These are phyloP conservation scores for Zaprionus bogoriensis DNA, from an alignment of 2,888 invertebrate species.

Conservation along the genomic window DNA sequence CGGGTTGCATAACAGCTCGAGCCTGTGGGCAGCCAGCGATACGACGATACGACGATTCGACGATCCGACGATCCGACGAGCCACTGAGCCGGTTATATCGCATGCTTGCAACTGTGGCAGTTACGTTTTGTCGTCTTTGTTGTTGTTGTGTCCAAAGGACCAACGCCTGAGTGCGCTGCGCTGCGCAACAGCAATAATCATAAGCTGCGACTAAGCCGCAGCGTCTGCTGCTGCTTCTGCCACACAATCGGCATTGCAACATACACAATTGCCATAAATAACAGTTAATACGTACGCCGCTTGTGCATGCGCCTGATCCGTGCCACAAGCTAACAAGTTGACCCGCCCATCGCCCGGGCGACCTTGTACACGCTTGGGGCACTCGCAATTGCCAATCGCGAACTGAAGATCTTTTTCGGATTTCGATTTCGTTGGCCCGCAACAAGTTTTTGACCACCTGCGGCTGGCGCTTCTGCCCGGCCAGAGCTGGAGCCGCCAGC, in stretches of 20 bases:
- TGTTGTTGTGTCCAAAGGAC: constrained; percentile 46
- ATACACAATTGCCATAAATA: constrained; percentile 50
- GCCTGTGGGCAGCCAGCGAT: constrained; percentile 30
- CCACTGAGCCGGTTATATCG: constrained; percentile 4
- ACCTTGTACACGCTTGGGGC: not conserved
- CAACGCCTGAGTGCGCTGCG: constrained; percentile 27
- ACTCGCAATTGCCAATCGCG: not conserved
- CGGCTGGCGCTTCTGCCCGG: constrained; percentile 20
- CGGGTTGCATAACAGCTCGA: not conserved
- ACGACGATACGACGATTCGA: no score
- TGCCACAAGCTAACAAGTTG: no score
- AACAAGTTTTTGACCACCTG: constrained; percentile 34
- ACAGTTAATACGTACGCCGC: constrained; percentile 41
- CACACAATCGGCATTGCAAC: constrained; percentile 37
- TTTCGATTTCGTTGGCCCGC: constrained; percentile 21
- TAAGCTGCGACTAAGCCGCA: constrained; percentile 23
- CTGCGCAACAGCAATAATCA: constrained; percentile 15
- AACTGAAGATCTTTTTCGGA: constrained; percentile 12
- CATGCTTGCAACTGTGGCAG: constrained; percentile 18
- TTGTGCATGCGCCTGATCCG: not conserved
- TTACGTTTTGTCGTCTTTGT: constrained; percentile 7
- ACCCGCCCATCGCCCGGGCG: not conserved
- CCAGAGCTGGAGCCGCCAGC: constrained; percentile 32
- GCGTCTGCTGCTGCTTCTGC: constrained; percentile 37
- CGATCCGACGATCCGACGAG: not conserved